Evolutionary conservation across 2,888 invertebrate genomes (phyloP), one percentile per base, ranked within the genome.

Genomic region (Chloromyia formosa): DNA sequence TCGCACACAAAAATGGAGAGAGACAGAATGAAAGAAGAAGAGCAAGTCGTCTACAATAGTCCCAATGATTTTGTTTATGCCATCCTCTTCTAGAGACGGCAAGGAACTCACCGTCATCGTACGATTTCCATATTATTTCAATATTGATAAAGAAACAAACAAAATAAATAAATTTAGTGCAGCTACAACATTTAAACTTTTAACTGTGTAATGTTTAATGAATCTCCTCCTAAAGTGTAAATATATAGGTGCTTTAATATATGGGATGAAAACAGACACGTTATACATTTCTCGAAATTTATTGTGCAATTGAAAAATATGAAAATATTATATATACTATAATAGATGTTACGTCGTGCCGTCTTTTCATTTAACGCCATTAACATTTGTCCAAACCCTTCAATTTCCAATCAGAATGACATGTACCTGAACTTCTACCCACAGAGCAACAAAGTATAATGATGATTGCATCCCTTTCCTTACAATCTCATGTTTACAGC

Each of bases 171-270:
- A 69, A 54, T 16, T 54, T 22, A 49, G n/a, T 18, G 18, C 58
- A 35, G 56, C 58, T 58, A 42, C 18, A 56, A 18, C 56, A 71
- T 71, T 35, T 56, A 58, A 71, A 71, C 56, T 49, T 20, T 69
- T 56, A 71, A n/a, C n/a, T n/a, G n/a, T n/a, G n/a, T n/a, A n/a
- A n/a, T n/a, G n/a, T 58, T 40, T 58, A 56, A 20, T 42, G 20
- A 35, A n/a, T 20, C 16, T 56, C 40, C 56, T 58, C 20, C 20
- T 71, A 40, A 71, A 71, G 18, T 71, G 71, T 71, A 71, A 18
- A 71, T 71, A 71, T 20, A 40, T 71, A 71, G 71, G 35, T 71
- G 71, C 71, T 56, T 71, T 56, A 27, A 56, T 23, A 56, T 56
- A 56, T 54, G 22, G 18, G 20, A 71, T 58, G 35, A 58, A 27